Conservation (phyloP, 1,140 invertebrate species). For the Drosophila nasuta region DNA sequence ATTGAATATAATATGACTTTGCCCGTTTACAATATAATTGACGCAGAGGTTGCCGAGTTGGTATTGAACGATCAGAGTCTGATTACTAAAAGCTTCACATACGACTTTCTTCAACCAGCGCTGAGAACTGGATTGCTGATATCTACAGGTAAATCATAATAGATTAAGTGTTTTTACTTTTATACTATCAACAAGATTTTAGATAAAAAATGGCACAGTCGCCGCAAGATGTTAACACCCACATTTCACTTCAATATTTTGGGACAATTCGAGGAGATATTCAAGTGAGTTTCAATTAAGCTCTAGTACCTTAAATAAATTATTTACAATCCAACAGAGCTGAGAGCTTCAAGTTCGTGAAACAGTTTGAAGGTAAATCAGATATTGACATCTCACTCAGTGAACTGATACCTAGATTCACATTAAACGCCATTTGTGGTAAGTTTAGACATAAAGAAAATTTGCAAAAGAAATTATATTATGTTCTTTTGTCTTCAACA, state of each 20-base stretch:
- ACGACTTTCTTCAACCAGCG: conserved; percentile 88
- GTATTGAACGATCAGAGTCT: conserved; percentile 69
- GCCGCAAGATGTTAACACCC: conserved; percentile 93
- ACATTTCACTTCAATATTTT: conserved; percentile 96
- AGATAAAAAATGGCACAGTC: conserved; percentile 90
- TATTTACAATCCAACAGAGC: conserved; percentile 50
- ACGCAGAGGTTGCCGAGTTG: conserved; percentile 62
- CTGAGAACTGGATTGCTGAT: conserved; percentile 89
- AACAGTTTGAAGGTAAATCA: conserved; percentile 48
- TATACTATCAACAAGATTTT: neutral
- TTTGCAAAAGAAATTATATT: neutral
- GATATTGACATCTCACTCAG: conserved; percentile 45
- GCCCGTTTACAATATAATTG: conserved; percentile 66
- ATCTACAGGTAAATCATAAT: conserved; percentile 85
- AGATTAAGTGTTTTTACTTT: neutral
- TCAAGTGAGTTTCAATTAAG: conserved; percentile 85
- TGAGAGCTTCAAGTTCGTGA: conserved; percentile 83
- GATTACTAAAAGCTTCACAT: conserved; percentile 68
- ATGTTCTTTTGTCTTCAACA: conserved; percentile 60
- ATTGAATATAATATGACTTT: conserved; percentile 53
- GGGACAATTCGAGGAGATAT: conserved; percentile 90
- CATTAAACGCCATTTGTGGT: conserved; percentile 92
- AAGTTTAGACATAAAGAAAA: conserved; percentile 7
- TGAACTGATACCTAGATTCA: conserved; percentile 87
- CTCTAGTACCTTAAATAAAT: neutral